phyloP scores from a whole-genome alignment of 2,797 vertebrate species.

The Loriculus beryllinus region DNA sequence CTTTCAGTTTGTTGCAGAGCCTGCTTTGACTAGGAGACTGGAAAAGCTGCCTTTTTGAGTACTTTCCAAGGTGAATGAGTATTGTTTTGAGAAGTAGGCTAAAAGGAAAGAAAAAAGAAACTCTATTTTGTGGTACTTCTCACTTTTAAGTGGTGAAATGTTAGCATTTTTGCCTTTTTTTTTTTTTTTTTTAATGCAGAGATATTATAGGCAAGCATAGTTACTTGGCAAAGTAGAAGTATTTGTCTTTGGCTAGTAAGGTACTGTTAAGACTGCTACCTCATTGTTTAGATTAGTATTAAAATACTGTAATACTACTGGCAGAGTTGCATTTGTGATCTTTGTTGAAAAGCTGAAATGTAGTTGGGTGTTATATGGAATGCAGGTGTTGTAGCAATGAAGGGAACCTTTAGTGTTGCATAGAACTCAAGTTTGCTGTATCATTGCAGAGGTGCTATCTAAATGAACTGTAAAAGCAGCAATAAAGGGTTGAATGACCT shows the following conservation, averaged over 20 bases:
- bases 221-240: not conserved
- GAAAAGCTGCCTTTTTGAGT: not conserved
- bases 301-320: not conserved
- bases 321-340: not conserved
- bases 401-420: not conserved
- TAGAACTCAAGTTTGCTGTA: not conserved
- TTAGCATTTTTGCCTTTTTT: not conserved
- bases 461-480: not conserved
- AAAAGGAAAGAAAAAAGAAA: not conserved
- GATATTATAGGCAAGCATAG: not conserved
- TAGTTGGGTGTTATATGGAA: not conserved
- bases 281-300: not conserved
- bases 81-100: not conserved
- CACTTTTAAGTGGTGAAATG: not conserved
- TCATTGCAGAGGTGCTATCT: not conserved
- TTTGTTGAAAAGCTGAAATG: not conserved
- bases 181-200: not conserved
- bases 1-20: not conserved
- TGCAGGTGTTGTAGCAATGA: not conserved
- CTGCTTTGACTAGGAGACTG: not conserved
- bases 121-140: not conserved
- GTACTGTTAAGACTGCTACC: not conserved
- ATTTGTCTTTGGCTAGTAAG: not conserved
- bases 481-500: not conserved
- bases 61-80: not conserved